These are phyloP conservation scores for Sceloporus undulatus DNA, from an alignment of 2,113 vertebrate species.

Conservation along the genomic window DNA sequence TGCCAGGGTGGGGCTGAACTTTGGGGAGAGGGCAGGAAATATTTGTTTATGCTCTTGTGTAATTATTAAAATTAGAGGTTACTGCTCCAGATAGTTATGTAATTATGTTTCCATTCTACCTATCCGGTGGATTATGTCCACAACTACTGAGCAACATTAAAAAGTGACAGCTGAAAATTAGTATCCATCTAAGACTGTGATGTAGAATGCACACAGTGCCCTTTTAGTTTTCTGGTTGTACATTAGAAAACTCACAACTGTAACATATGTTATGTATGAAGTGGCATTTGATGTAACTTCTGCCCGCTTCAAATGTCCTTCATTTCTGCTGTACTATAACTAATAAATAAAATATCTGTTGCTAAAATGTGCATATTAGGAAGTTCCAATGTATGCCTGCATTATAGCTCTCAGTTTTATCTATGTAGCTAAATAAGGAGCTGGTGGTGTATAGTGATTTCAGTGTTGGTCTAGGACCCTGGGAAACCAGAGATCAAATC, in stretches of 20 bases:
- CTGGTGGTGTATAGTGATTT: too few species aligned
- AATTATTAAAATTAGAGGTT: neutral
- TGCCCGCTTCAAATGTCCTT: neutral
- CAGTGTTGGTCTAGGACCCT: too few species aligned
- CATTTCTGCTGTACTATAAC: neutral
- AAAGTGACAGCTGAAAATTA: neutral
- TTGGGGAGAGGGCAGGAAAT: neutral
- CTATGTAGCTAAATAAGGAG: neutral
- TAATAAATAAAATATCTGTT: neutral
- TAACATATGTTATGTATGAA: neutral
- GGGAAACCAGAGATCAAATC: too few species aligned
- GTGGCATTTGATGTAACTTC: neutral
- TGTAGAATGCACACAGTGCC: neutral
- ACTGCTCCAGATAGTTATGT: neutral
- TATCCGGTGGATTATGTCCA: constrained; percentile 1
- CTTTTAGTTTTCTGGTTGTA: accelerated
- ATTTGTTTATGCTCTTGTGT: neutral
- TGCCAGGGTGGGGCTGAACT: neutral
- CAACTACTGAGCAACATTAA: neutral
- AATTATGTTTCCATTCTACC: neutral
- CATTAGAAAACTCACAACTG: neutral
- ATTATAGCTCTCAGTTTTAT: constrained; percentile 52
- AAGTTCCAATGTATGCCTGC: constrained; percentile 30
- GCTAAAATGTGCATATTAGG: constrained; percentile 14
- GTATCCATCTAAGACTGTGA: neutral